A percentile compares a stretch with the other conserved stretches of the same genome.
Evolutionary conservation across 2,888 invertebrate genomes (phyloP).

Genomic region (Stomorhina lunata): DNA sequence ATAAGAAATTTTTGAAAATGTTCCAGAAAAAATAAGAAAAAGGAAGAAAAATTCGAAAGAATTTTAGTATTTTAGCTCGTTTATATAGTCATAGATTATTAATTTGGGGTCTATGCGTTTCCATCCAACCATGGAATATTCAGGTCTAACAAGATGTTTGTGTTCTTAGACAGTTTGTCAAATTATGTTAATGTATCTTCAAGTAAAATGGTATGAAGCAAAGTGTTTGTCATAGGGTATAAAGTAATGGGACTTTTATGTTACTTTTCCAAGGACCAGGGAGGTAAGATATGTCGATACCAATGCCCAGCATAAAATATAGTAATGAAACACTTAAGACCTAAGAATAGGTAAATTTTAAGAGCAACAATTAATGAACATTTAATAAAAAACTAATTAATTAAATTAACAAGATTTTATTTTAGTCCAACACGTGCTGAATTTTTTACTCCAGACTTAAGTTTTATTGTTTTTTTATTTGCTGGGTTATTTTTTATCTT

Average conservation of each 20-base stretch:
- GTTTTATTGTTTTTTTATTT: neutral
- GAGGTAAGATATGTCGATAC: neutral
- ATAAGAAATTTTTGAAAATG: no score
- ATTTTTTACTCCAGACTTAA: neutral
- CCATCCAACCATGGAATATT: neutral
- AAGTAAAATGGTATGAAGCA: neutral
- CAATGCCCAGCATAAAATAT: neutral
- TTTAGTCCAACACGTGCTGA: neutral
- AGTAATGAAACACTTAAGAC: no score
- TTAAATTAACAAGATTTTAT: no score
- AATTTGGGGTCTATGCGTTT: neutral
- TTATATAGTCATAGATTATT: neutral
- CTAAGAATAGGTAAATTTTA: no score
- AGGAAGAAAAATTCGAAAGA: no score
- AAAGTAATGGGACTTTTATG: neutral
- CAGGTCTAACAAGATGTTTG: neutral
- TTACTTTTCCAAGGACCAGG: neutral
- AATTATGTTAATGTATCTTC: slow-evolving; percentile 36
- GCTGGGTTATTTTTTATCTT: slow-evolving; percentile 5
- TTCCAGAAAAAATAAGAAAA: no score
- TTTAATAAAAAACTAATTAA: no score
- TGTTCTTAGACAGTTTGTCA: slow-evolving; percentile 41
- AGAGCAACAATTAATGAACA: no score
- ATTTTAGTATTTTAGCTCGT: neutral
- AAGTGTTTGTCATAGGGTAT: neutral